Base-by-base conservation (phyloP, 2,797 vertebrate genomes). In the Chelidonichthys spinosus region DNA sequence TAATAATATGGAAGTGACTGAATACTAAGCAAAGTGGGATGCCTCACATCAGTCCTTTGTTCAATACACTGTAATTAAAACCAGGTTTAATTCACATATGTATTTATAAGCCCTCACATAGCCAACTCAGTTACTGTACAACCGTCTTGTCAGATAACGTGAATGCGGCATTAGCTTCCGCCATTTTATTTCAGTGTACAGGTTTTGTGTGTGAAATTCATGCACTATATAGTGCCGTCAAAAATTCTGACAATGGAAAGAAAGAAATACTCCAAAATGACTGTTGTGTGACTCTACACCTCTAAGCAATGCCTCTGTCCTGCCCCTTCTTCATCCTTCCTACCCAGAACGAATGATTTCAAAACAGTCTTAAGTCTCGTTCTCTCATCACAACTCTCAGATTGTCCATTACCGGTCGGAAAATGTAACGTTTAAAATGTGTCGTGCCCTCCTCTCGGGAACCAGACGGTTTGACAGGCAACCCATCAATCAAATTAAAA, bases 401-500 rank as follows among this genome's bases (percentile, higher is more conserved):
- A 37, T 40, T 50, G 52, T 67, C 80, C 63, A 77, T 88, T 85
- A 87, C 67, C 53, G 61, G 63, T 62, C 82, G n/a, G 53, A 79
- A 76, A 72, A 70, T 85, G 78, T 89, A 88, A 82, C 61, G 86
- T 91, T 86, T 85, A 82, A 89, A 90, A 86, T 69, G 72, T 52
- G 54, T 54, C 46, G 39, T 58, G 39, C 66, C 63, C 42, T 53
- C 72, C 81, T 53, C 81, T 61, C 0, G 58, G 85, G 84, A 81
- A 32, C 52, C 53, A n/a, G 61, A 71, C 54, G 69, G 87, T 89
- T 91, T 92, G 90, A 93, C 88, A 89, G 86, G 83, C 73, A 83
- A 64, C 75, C 81, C 72, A 88, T 93, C 92, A 85, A 85, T 92
- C 90, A 92, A 92, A 92, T 87, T 89, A 90, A 88, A 91, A 89